phyloP scores from a whole-genome alignment of 2,113 vertebrate genomes.

The Serinus canaria region DNA sequence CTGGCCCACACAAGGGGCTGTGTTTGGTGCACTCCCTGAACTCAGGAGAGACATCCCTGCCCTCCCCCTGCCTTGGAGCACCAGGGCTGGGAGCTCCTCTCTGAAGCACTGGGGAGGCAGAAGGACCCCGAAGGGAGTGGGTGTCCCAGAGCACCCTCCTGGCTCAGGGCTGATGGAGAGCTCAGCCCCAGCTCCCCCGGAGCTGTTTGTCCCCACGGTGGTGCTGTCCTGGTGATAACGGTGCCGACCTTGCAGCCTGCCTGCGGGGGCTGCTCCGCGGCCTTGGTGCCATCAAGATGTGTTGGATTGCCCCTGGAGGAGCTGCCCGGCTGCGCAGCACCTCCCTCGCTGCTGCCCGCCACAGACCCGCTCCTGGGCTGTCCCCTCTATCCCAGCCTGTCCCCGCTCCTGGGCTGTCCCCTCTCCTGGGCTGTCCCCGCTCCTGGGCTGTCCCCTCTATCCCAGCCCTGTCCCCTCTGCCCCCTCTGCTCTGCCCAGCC shows the following conservation, averaged over 20 bases:
- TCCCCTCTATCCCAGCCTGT: too few species aligned
- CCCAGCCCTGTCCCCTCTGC: neutral
- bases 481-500: neutral
- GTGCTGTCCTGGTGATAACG: accelerated
- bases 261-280: accelerated
- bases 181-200: accelerated
- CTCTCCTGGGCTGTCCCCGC: too few species aligned
- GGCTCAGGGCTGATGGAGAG: accelerated
- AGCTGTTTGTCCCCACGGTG: accelerated
- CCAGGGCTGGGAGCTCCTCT: accelerated
- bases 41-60: accelerated
- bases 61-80: accelerated
- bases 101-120: neutral
- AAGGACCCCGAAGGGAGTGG: accelerated
- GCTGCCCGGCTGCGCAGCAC: neutral
- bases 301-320: neutral
- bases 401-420: neutral
- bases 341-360: neutral
- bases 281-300: neutral
- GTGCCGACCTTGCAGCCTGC: neutral
- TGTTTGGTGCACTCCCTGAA: accelerated
- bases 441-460: too few species aligned
- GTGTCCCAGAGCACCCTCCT: accelerated
- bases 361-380: neutral
- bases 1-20: accelerated